Base-by-base conservation (phyloP, 2,888 invertebrate genomes). In the Seira sanloemensis region DNA sequence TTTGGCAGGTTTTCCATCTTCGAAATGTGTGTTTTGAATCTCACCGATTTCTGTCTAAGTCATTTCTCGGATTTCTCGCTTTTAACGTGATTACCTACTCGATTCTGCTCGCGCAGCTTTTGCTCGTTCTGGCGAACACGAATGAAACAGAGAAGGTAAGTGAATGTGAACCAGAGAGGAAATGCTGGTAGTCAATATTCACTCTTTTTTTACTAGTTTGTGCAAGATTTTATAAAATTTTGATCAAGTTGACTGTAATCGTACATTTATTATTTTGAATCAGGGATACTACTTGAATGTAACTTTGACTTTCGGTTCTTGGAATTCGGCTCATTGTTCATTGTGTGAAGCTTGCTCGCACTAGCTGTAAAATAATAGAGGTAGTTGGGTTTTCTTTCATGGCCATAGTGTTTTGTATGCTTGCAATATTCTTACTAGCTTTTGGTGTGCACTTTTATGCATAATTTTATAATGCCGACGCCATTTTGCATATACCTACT, bases 371-470 rank as follows among this genome's bases (percentile, higher is more conserved):
- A n/a, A n/a, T n/a, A n/a, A n/a, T n/a, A n/a, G n/a, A n/a, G n/a
- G n/a, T n/a, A n/a, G n/a, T n/a, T n/a, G n/a, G n/a, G n/a, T n/a
- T n/a, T n/a, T n/a, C n/a, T n/a, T n/a, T n/a, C n/a, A n/a, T n/a
- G n/a, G 97, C 97, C 0, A 95, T 96, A n/a, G 93, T 98, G 73
- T 93, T 97, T 84, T 95, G 97, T 91, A 95, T 97, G 84, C 96
- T 97, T 66, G 97, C 97, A 81, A 93, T 97, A 18, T 97, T 97
- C 92, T 98, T 97, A 92, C 94, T 98, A 74, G 97, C 97, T 88
- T 98, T 97, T 91, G 97, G 98, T 69, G 96, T 97, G 21, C 97
- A 97, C 92, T 97, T 98, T 7, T 98, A 94, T 91, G n/a, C n/a
- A n/a, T n/a, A n/a, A n/a, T n/a, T n/a, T n/a, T n/a, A n/a, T n/a